Percentiles rank a stretch among this genome's conserved stretches.
Conservation (phyloP, 2,888 invertebrate species). For the Leucoptera coffeella region DNA sequence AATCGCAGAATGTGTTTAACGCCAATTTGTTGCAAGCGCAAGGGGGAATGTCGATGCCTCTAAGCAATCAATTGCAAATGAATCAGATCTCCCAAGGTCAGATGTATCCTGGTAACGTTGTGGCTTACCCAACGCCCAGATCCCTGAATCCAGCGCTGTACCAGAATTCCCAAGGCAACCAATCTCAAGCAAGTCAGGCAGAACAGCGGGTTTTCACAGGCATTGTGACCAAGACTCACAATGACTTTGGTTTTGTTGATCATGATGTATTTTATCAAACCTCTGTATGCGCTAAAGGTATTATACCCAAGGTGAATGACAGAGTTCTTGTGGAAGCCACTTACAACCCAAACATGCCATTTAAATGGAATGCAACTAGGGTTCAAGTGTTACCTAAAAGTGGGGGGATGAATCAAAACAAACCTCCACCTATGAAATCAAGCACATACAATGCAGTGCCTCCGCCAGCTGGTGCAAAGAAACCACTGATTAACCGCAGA, state of each 20-base stretch:
- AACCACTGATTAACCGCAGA: slow-evolving; percentile 18
- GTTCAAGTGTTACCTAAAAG: slow-evolving; percentile 74
- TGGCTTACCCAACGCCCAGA: slow-evolving; percentile 78
- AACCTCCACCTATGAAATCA: slow-evolving; percentile 15
- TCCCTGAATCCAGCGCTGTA: slow-evolving; percentile 74
- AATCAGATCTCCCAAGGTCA: slow-evolving; percentile 61
- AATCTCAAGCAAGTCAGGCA: slow-evolving; percentile 29
- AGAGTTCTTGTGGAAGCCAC: slow-evolving; percentile 91
- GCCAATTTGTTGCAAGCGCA: slow-evolving; percentile 63
- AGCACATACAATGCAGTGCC: slow-evolving; percentile 68
- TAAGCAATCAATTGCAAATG: slow-evolving; percentile 47
- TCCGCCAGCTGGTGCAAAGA: slow-evolving; percentile 52
- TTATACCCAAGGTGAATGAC: slow-evolving; percentile 83
- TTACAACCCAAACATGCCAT: slow-evolving; percentile 91
- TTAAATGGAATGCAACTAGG: slow-evolving; percentile 95
- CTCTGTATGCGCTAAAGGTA: slow-evolving; percentile 81
- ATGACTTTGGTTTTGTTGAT: slow-evolving; percentile 94
- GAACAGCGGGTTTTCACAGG: slow-evolving; percentile 89
- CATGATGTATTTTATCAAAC: slow-evolving; percentile 96
- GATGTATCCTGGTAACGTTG: slow-evolving; percentile 68
- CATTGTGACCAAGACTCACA: slow-evolving; percentile 86
- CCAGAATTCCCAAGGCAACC: slow-evolving; percentile 48
- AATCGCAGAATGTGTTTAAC: slow-evolving; percentile 61
- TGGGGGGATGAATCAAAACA: slow-evolving; percentile 16
- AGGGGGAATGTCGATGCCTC: slow-evolving; percentile 52